phyloP scores from a whole-genome alignment of 2,113 vertebrate genomes.

The Elachura formosa region DNA sequence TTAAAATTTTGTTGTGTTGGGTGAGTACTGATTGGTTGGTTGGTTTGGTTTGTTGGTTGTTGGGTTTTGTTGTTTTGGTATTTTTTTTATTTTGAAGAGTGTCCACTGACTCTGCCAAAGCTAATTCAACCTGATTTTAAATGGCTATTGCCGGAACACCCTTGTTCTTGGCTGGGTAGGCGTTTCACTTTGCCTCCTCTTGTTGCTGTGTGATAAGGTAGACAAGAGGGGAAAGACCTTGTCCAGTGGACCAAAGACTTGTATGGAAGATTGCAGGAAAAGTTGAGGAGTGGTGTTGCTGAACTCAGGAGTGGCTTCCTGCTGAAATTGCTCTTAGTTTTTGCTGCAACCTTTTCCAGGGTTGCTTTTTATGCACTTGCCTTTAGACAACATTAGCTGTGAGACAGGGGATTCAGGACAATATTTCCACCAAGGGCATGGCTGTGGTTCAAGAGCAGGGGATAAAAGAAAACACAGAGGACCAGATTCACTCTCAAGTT shows the following conservation, averaged over 20 bases:
- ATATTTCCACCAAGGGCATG: neutral
- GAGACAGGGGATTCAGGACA: neutral
- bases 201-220: fast-evolving
- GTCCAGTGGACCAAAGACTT: neutral
- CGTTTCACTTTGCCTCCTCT: neutral
- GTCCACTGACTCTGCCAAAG: neutral
- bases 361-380: neutral
- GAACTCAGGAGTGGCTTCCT: neutral
- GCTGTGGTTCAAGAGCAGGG: neutral
- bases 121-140: neutral
- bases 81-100: neutral
- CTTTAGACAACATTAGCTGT: neutral
- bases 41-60: neutral
- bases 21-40: neutral
- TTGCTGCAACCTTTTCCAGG: neutral
- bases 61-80: too few species aligned
- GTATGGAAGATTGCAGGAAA: neutral
- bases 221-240: neutral
- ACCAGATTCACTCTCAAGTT: neutral
- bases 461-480: neutral
- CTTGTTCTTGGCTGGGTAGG: neutral
- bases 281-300: neutral
- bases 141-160: neutral
- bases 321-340: neutral
- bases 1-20: neutral